Base-by-base conservation (phyloP, 2,113 vertebrate genomes). In the Poeciliopsis prolifica region DNA sequence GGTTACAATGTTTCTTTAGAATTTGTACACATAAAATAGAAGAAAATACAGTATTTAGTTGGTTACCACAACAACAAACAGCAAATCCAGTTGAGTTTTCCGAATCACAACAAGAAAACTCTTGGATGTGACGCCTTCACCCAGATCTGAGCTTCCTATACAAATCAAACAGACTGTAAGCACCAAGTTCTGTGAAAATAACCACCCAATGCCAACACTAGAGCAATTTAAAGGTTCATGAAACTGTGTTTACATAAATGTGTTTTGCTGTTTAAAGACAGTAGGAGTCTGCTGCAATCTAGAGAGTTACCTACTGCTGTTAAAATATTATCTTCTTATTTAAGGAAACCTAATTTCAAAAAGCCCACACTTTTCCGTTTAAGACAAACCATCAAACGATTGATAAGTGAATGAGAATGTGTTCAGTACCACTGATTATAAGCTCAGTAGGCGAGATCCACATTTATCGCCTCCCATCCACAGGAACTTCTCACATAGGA, bases 401-500 rank as follows among this genome's bases (percentile, higher is more conserved):
- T 15, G 28, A 28, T 2, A 58, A 58, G 17, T 72, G 77, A 24
- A 3, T 76, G 60, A 58, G 63, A 0, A 54, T 60, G 35, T 48
- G 30, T 7, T 15, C 37, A 51, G 37, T 29, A 48, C 51, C 51
- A 67, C 31, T 51, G 22, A 58, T 68, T n/a, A 14, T 31, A 60
- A 71, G 54, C 26, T 54, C 65, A 72, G 31, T 29, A 60, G 58
- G 61, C 44, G 68, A 78, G 70, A 22, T 79, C 30, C 44, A 48
- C 58, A 76, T 51, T 31, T 71, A 61, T 69, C 31, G 64, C 51
- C 61, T 48, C 48, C 44, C 33, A 74, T 42, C 6, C 42, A 15
- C 31, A 77, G 19, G 37, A 71, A 17, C 33, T 85, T 61, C 61
- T 74, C 10, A 70, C 68, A 26, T 72, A 42, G 75, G 44, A 68